phyloP scores from a whole-genome alignment of 2,113 vertebrate species.

The Hemiscyllium ocellatum region DNA sequence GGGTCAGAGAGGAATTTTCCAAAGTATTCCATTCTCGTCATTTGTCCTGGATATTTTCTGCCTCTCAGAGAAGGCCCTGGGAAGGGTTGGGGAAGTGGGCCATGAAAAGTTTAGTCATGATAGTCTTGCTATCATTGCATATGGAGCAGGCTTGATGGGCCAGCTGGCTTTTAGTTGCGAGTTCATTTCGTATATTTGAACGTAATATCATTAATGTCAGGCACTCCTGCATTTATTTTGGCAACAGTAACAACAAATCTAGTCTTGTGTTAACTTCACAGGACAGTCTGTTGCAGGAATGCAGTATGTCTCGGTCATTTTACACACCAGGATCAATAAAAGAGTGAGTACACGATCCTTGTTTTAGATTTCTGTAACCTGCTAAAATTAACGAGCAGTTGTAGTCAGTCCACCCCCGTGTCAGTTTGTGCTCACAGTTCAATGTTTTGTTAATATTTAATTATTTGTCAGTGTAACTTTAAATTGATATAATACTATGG shows the following conservation, averaged over 20 bases:
- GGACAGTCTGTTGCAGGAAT: not conserved
- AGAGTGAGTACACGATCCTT: not conserved
- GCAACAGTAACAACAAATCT: not conserved
- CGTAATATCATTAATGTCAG: not conserved
- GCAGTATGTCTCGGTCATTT: not conserved
- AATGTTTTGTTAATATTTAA: not conserved
- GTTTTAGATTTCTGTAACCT: not conserved
- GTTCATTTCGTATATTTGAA: not conserved
- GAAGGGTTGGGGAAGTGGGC: not conserved
- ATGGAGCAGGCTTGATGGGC: not conserved
- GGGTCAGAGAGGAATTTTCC: not conserved
- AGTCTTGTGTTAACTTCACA: not conserved
- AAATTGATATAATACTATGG: not conserved
- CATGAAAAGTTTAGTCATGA: not conserved
- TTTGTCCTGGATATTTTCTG: not conserved
- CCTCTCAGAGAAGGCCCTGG: not conserved
- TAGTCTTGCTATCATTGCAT: not conserved
- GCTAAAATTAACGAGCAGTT: not conserved
- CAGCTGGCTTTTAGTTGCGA: not conserved
- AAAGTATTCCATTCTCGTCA: not conserved
- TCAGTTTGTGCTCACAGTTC: not conserved
- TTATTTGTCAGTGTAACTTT: not conserved
- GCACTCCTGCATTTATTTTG: not conserved
- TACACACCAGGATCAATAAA: not conserved
- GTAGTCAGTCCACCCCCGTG: not conserved